These are phyloP conservation scores for Pao palembangensis DNA, from an alignment of 2,113 vertebrate genomes.

Conservation along the genomic window DNA sequence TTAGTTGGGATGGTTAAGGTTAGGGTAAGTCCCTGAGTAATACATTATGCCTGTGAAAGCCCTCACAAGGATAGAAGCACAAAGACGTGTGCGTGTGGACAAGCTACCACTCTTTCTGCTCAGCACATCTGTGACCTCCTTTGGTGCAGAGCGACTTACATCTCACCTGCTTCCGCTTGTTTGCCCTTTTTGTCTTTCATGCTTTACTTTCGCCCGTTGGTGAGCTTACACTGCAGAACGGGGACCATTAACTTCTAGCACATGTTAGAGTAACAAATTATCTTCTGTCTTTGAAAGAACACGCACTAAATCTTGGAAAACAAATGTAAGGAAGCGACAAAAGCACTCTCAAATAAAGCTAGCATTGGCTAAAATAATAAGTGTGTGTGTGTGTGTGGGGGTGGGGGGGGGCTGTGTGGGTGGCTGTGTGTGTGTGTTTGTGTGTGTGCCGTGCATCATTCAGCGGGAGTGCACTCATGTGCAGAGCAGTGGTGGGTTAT, in stretches of 20 bases:
- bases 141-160: constrained; percentile 40
- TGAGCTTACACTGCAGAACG: constrained; percentile 9
- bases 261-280: not conserved
- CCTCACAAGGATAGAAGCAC: constrained; percentile 17
- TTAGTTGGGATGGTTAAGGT: too few species aligned
- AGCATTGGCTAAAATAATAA: too few species aligned
- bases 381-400: too few species aligned
- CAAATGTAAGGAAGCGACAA: not conserved
- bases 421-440: not conserved
- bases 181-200: not conserved
- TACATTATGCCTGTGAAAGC: too few species aligned
- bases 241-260: constrained; percentile 8
- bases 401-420: too few species aligned
- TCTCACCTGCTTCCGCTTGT: constrained; percentile 17
- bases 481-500: constrained; percentile 44
- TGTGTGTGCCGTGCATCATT: constrained; percentile 37
- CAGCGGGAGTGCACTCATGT: constrained; percentile 28
- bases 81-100: constrained; percentile 1
- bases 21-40: too few species aligned
- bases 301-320: constrained; percentile 9
- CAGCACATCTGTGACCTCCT: constrained; percentile 66
- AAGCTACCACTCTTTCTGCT: constrained; percentile 44
- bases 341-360: too few species aligned
- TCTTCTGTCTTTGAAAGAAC: constrained; percentile 1
- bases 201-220: constrained; percentile 4